Evolutionary conservation across 2,113 vertebrate genomes (phyloP), one percentile per base, ranked within the genome.

Genomic region (Haemorhous mexicanus): DNA sequence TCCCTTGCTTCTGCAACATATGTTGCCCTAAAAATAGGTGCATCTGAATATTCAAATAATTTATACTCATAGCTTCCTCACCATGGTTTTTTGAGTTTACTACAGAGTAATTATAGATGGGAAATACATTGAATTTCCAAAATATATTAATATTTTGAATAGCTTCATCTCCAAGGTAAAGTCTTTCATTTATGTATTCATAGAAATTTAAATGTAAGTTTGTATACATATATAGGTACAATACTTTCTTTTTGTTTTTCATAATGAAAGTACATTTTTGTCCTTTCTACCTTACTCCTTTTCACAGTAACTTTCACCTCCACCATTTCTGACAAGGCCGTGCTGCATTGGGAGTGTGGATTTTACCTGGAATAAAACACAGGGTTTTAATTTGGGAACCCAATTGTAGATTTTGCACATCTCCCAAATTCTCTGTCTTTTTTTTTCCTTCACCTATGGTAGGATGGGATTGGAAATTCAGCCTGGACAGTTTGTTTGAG

Each of bases 31-130:
- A 47, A 67, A 21, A 35, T 18, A 32, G 63, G 3, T 26, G 13
- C 8, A 41, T 64, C 15, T 68, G 39, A 75, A 84, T 53, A 4
- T 14, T 37, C 78, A 82, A 62, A 8, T 63, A 2, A 43, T 81
- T 74, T 49, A 22, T 37, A 59, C 62, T 41, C 52, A 53, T 32
- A 0, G 32, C 53, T 74, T 58, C 8, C 41, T 66, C 15, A 26
- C 47, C 0, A 10, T 13, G 1, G 1, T 15, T 43, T 35, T 44
- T 53, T n/a, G 30, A 21, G 13, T 39, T 73, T 87, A 4, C 22
- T 58, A 37, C 4, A 5, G 20, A 12, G 39, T 68, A 50, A 8
- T 0, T 19, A 9, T 19, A 39, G 12, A 15, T 39, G 1, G 5
- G 8, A 2, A 74, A 69, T 27, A 43, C 0, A 27, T 4, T 12